Conservation (phyloP, 1,140 invertebrate genomes). For the Pseudoatta argentina region DNA sequence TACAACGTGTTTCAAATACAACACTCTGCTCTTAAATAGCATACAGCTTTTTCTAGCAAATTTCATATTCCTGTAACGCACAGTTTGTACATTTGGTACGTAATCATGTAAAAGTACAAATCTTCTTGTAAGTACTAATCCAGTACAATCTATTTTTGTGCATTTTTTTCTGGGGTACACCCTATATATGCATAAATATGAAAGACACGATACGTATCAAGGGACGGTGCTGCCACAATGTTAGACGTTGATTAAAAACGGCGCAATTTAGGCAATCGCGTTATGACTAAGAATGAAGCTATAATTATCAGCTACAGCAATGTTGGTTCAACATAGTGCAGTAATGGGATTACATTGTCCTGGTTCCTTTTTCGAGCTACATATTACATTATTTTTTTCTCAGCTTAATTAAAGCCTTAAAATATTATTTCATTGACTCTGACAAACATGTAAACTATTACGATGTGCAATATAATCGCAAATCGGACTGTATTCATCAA, state of each 20-base stretch:
- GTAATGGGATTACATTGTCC: neutral
- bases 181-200: neutral
- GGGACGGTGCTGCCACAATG: constrained; percentile 18
- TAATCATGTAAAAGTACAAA: neutral
- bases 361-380: neutral
- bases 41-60: neutral
- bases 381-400: neutral
- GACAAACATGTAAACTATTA: neutral
- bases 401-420: neutral
- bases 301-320: constrained; percentile 34
- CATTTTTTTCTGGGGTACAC: neutral
- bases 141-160: neutral
- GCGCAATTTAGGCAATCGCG: constrained; percentile 51
- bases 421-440: neutral
- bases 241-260: constrained; percentile 55
- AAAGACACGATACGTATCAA: constrained; percentile 13
- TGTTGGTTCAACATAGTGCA: neutral
- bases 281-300: constrained; percentile 47
- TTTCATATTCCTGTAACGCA: neutral
- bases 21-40: neutral
- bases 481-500: neutral
- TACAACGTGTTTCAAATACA: constrained; percentile 30
- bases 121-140: neutral
- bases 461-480: neutral
- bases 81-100: neutral